Conservation (phyloP, 2,888 invertebrate genomes). For the Tipula unca region DNA sequence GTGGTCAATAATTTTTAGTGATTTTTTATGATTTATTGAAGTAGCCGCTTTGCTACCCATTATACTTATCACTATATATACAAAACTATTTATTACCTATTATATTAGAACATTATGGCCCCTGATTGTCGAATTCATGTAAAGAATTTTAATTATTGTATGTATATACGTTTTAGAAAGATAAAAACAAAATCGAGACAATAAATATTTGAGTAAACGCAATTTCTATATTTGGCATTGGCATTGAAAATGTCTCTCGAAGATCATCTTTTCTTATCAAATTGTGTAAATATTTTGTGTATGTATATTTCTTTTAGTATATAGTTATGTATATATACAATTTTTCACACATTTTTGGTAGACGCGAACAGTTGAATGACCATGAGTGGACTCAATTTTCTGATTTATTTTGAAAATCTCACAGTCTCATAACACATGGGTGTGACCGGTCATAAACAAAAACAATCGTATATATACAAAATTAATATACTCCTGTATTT, state of each 20-base stretch:
- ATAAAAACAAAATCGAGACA: not conserved
- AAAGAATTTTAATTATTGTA: no score
- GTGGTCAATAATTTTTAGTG: not conserved
- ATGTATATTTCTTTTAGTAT: not conserved
- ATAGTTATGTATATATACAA: not conserved
- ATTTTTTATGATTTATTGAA: not conserved
- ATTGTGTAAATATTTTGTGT: not conserved
- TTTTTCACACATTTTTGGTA: not conserved
- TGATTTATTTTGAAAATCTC: not conserved
- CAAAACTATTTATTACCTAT: not conserved
- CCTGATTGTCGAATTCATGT: no score
- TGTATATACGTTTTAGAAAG: no score
- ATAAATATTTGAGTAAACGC: not conserved
- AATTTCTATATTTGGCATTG: not conserved
- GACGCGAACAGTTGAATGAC: not conserved
- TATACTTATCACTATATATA: not conserved
- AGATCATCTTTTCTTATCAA: not conserved
- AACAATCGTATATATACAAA: not conserved
- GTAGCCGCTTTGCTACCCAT: not conserved
- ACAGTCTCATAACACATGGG: not conserved
- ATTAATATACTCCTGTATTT: not conserved
- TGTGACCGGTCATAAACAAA: not conserved
- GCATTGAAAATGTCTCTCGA: not conserved
- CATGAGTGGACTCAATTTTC: not conserved
- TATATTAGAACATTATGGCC: no score